phyloP scores from a whole-genome alignment of 2,888 invertebrate genomes.

The Tiliacea aurago region DNA sequence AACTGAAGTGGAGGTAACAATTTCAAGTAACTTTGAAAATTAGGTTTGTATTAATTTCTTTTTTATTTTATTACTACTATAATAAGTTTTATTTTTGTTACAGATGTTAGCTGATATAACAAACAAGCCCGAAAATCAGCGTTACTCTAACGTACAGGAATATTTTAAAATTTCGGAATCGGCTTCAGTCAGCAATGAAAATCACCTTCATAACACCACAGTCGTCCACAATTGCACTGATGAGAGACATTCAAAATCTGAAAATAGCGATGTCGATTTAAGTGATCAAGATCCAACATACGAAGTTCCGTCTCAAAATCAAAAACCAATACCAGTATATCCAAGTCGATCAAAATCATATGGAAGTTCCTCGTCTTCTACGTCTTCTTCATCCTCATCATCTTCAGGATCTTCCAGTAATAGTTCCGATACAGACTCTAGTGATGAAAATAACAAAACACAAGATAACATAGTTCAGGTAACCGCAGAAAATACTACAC shows the following conservation, averaged over 20 bases:
- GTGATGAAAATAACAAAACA: background rate
- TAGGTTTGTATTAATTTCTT: background rate
- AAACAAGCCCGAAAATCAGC: background rate
- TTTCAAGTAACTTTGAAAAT: background rate
- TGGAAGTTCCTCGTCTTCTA: constrained; percentile 33
- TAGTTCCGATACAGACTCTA: constrained; percentile 1
- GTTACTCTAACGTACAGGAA: background rate
- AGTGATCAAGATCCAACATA: constrained; percentile 42
- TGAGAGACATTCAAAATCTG: constrained; percentile 28
- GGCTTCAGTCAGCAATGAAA: constrained; percentile 15
- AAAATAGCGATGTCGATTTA: constrained; percentile 47
- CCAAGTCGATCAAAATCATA: constrained; percentile 32
- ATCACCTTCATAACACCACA: constrained; percentile 27
- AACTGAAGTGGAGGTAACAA: background rate
- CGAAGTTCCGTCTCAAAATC: background rate
- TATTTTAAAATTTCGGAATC: background rate
- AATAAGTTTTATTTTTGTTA: background rate
- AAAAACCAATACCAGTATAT: background rate
- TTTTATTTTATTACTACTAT: background rate
- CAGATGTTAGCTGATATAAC: background rate
- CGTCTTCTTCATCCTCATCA: constrained; percentile 43
- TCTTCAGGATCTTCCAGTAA: constrained; percentile 19
- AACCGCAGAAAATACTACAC: constrained; percentile 19
- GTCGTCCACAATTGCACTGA: constrained; percentile 35
- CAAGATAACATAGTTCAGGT: background rate